Conservation (phyloP, 2,113 vertebrate species). For the Leptocoma aspasia region DNA sequence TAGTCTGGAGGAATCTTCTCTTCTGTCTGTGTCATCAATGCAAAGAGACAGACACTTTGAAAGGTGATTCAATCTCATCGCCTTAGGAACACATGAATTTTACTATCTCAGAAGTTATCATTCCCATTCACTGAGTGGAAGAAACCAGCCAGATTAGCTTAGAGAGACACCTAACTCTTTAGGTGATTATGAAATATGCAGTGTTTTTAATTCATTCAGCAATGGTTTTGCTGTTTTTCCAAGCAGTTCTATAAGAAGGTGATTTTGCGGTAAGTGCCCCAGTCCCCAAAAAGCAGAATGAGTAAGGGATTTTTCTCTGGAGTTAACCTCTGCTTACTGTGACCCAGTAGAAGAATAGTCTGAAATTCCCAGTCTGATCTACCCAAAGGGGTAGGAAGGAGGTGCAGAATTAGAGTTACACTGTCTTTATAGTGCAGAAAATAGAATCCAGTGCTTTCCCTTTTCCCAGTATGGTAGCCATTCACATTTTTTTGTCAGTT, state of each 20-base stretch:
- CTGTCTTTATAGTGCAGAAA: background rate
- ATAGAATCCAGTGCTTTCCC: background rate
- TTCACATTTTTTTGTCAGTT: constrained; percentile 15
- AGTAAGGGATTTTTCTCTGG: background rate
- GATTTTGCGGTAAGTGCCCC: background rate
- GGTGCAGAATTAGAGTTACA: background rate
- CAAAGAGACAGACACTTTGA: background rate
- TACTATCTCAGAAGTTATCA: background rate
- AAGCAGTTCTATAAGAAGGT: background rate
- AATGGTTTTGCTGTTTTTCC: background rate
- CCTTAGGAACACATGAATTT: background rate
- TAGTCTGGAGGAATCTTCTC: background rate
- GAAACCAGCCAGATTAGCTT: background rate
- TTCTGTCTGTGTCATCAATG: background rate
- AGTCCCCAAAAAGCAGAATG: background rate
- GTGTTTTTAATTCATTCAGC: background rate
- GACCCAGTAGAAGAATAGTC: background rate
- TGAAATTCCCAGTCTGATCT: background rate
- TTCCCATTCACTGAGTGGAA: background rate
- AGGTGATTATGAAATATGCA: background rate
- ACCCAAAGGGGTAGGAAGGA: background rate
- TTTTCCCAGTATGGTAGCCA: background rate
- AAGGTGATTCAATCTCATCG: background rate
- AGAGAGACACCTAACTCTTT: background rate
- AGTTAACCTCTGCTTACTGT: background rate